Conservation (phyloP, 2,888 invertebrate genomes). For the Acronicta leporina region DNA sequence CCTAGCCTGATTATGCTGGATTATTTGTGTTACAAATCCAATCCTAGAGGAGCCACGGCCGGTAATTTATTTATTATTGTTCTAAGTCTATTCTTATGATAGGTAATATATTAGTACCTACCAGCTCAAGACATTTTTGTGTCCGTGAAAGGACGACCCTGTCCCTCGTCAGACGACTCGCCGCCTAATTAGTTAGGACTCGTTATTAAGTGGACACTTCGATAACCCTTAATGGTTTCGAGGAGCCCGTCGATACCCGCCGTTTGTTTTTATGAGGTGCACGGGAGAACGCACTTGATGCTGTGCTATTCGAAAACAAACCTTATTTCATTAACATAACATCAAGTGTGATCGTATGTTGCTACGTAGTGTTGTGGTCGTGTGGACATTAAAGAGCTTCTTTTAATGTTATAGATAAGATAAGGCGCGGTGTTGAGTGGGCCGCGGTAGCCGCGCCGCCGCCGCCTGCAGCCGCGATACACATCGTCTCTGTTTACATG, state of each 20-base stretch:
- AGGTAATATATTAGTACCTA: no score
- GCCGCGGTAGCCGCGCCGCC: conserved; percentile 40
- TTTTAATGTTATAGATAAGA: conserved; percentile 76
- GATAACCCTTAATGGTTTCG: conserved; percentile 70
- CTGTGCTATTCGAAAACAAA: conserved; percentile 3
- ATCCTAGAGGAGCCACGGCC: no score
- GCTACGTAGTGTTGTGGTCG: conserved; percentile 15
- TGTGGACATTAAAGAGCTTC: conserved; percentile 62
- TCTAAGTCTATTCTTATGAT: no score
- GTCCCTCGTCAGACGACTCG: conserved; percentile 37
- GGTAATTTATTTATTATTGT: no score
- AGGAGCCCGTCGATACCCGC: conserved; percentile 59
- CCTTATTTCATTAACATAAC: conserved; percentile 20
- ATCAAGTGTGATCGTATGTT: conserved; percentile 1
- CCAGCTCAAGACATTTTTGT: conserved; percentile 9
- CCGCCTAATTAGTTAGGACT: conserved; percentile 73
- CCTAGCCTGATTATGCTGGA: no score
- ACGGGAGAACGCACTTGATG: conserved; percentile 23
- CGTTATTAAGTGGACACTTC: conserved; percentile 67
- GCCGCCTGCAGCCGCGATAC: conserved; percentile 35
- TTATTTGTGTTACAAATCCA: no score
- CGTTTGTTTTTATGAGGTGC: conserved; percentile 65
- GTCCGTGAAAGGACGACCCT: background rate
- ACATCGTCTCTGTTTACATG: conserved; percentile 36
- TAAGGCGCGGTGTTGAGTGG: conserved; percentile 49